These are phyloP conservation scores for Bombus polaris DNA, from an alignment of 1,140 invertebrate genomes.

Conservation along the genomic window DNA sequence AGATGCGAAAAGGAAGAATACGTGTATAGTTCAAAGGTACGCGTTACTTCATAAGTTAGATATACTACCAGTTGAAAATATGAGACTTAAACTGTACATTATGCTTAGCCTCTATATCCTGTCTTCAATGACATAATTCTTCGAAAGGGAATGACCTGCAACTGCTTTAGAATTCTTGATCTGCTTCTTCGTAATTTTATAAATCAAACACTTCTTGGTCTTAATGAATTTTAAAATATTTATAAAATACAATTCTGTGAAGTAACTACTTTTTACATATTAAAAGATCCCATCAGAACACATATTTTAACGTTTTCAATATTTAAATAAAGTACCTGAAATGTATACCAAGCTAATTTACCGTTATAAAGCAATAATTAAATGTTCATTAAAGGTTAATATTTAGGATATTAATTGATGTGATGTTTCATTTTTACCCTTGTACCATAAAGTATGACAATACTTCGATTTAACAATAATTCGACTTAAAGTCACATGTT, in stretches of 20 bases:
- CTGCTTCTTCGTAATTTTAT: no score
- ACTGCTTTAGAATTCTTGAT: background rate
- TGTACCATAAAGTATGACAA: background rate
- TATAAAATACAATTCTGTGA: background rate
- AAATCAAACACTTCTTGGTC: no score
- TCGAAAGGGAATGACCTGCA: background rate
- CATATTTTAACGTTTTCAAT: background rate
- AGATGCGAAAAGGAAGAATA: slow-evolving; percentile 17
- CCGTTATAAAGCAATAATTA: background rate
- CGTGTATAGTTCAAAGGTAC: background rate
- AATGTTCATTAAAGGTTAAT: background rate
- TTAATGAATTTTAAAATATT: no score
- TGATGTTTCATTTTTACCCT: no score
- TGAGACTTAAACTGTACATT: background rate
- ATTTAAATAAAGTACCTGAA: no score
- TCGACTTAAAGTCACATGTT: background rate
- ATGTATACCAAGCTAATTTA: background rate
- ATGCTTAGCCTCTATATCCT: background rate
- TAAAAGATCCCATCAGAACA: background rate
- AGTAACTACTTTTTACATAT: background rate
- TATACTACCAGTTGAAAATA: slow-evolving; percentile 23
- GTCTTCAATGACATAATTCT: background rate
- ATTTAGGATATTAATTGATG: background rate
- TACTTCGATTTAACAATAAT: background rate
- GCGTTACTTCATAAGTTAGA: slow-evolving; percentile 4